These are phyloP conservation scores for Umimayanthus kanabou DNA, from an alignment of 92 coral and sea anemone species.

Conservation along the genomic window DNA sequence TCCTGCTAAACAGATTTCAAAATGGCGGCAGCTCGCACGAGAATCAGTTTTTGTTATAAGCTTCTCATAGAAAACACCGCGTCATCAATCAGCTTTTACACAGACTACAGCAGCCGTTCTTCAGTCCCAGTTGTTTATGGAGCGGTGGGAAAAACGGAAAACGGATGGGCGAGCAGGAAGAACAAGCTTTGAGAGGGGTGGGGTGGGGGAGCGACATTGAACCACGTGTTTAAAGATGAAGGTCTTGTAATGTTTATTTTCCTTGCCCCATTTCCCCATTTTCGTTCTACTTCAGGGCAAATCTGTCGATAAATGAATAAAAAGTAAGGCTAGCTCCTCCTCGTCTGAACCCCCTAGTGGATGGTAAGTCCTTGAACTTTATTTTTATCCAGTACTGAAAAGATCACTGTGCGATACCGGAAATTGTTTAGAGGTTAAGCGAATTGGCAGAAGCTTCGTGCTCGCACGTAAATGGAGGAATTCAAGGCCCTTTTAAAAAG, in stretches of 20 bases:
- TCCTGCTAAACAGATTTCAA: no score
- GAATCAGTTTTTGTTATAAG: no score
- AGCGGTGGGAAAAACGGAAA: neutral
- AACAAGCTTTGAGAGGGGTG: neutral
- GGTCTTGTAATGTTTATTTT: neutral
- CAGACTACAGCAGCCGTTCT: neutral
- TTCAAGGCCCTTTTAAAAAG: neutral
- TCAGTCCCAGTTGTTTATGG: neutral
- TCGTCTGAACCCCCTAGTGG: no score
- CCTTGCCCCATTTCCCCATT: neutral
- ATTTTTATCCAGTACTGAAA: neutral
- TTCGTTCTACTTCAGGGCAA: neutral
- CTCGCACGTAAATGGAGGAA: neutral
- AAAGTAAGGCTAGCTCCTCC: no score
- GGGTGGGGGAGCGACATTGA: neutral
- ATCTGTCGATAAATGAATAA: neutral
- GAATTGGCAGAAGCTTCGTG: neutral
- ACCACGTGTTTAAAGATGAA: no score
- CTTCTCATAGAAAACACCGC: neutral
- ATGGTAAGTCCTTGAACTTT: neutral
- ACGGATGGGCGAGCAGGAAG: neutral
- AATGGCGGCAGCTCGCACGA: no score
- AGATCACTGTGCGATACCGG: neutral
- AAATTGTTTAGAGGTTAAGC: neutral
- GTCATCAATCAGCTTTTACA: neutral